Evolutionary conservation across 30 jellyfish, hydroid and myxozoan species (phyloP).

Genomic region (Chrysaora quinquecirrha): DNA sequence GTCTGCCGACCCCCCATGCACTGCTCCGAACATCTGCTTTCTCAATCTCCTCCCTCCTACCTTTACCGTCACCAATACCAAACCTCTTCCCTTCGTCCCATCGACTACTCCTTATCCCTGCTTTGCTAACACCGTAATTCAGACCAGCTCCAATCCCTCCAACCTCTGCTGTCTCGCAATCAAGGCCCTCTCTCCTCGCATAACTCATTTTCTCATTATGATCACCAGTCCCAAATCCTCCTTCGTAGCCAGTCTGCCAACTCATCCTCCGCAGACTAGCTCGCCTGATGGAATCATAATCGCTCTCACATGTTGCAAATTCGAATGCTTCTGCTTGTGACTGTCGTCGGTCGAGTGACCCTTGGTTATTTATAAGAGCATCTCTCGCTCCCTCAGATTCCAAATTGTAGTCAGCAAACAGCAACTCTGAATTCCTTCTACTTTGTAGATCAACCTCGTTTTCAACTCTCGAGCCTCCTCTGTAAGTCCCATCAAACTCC

Average conservation of each 20-base stretch:
- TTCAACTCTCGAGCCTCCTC: constrained; percentile 3
- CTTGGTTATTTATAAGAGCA: too few species aligned
- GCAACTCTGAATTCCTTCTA: not conserved
- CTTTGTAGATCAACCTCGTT: constrained; percentile 11
- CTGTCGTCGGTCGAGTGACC: constrained; percentile 2
- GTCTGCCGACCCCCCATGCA: constrained; percentile 54
- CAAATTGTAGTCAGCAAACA: too few species aligned
- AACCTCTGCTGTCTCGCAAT: constrained; percentile 45
- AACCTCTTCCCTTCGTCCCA: constrained; percentile 39
- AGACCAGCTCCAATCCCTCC: constrained; percentile 54
- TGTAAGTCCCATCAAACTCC: constrained; percentile 32
- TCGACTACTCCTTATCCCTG: constrained; percentile 14
- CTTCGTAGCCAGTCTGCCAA: constrained; percentile 53
- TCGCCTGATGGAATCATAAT: constrained; percentile 13
- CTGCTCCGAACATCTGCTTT: constrained; percentile 22
- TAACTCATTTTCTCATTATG: not conserved
- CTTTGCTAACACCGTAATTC: constrained; percentile 47
- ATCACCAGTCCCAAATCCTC: constrained; percentile 17
- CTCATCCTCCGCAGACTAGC: constrained; percentile 34
- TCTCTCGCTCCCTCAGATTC: too few species aligned
- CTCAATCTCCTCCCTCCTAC: not conserved
- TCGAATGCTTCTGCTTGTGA: constrained; percentile 25
- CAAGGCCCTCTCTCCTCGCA: constrained; percentile 14
- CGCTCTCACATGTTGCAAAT: constrained; percentile 47
- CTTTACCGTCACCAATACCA: constrained; percentile 48